Base-by-base conservation (phyloP, 2,797 vertebrate genomes). In the Pelochelys cantorii region DNA sequence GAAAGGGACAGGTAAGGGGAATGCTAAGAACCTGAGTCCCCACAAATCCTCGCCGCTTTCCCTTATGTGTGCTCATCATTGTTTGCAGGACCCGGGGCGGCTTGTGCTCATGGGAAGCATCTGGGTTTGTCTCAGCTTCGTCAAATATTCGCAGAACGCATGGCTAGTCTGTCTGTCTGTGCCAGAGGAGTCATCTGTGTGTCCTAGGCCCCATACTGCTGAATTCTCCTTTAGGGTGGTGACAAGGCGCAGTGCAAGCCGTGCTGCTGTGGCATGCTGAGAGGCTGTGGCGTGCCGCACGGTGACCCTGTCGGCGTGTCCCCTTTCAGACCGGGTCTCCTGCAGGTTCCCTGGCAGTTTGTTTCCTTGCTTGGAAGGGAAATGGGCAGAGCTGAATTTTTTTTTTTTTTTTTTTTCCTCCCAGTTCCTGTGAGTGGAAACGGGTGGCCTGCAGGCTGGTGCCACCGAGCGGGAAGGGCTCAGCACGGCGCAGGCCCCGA, bases 281-380 rank as follows among this genome's bases (percentile, higher is more conserved):
- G 42, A 15, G n/a, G 65, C 42, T 77, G 74, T 48, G 25, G 18
- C 10, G 20, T 71, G 65, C 65, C 5, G 25, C 23, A 6, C 37
- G 6, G 34, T 42, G 23, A 15, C 42, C 22, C 14, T n/a, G 5
- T 5, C 0, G 1, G 31, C 27, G 12, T 81, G 27, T 2, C 34
- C 20, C 65, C 65, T 11, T 37, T 20, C 62, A 68, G 15, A 68
- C 62, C 2, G 13, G 62, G 14, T n/a, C 34, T 68, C 65, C 65
- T 71, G n/a, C 17, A 22, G n/a, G n/a, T 37, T 34, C 20, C n/a
- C 10, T 37, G 3, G 0, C 5, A 20, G 10, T 18, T 22, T 2
- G n/a, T 71, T 37, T 71, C n/a, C 17, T 20, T 37, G 22, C n/a
- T 37, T 5, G 34, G n/a, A 34, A 20, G 65, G 65, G 65, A 71